Evolutionary conservation across 1,140 invertebrate genomes (phyloP).

Genomic region (Drosophila varians): DNA sequence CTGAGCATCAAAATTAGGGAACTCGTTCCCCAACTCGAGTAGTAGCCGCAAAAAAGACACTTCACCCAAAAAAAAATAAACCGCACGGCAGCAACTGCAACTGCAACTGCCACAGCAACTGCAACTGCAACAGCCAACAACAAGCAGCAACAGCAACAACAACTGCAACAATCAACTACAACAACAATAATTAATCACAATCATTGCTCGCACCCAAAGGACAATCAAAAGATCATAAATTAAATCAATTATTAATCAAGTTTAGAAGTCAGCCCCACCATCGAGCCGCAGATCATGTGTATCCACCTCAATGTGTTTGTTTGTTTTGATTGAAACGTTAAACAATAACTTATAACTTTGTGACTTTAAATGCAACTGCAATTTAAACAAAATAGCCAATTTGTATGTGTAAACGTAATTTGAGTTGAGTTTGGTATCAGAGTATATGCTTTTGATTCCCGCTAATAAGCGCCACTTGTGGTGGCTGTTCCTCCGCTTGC

Average conservation of each 20-base stretch:
- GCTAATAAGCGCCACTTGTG: constrained; percentile 35
- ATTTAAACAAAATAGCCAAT: constrained; percentile 49
- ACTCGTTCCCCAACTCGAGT: constrained; percentile 6
- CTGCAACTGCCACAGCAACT: constrained; percentile 47
- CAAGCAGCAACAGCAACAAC: constrained; percentile 18
- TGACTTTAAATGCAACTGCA: constrained; percentile 16
- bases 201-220: constrained; percentile 53
- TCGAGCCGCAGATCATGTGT: constrained; percentile 10
- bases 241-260: constrained; percentile 3
- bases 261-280: constrained; percentile 6
- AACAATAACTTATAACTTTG: constrained; percentile 1
- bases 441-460: background rate
- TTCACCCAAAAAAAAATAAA: constrained; percentile 11
- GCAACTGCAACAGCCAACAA: constrained; percentile 37
- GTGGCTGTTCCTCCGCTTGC: constrained; percentile 34
- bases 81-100: constrained; percentile 42
- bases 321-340: constrained; percentile 7
- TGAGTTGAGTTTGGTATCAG: constrained; percentile 29
- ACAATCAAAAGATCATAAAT: constrained; percentile 21
- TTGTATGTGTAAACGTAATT: constrained; percentile 51
- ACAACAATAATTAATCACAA: constrained; percentile 37
- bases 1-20: constrained; percentile 38
- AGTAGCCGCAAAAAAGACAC: constrained; percentile 32
- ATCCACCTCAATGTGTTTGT: constrained; percentile 43
- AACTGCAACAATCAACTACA: constrained; percentile 31